These are phyloP conservation scores for Phylloscopus collybita DNA, from an alignment of 2,797 vertebrate genomes.

Conservation along the genomic window DNA sequence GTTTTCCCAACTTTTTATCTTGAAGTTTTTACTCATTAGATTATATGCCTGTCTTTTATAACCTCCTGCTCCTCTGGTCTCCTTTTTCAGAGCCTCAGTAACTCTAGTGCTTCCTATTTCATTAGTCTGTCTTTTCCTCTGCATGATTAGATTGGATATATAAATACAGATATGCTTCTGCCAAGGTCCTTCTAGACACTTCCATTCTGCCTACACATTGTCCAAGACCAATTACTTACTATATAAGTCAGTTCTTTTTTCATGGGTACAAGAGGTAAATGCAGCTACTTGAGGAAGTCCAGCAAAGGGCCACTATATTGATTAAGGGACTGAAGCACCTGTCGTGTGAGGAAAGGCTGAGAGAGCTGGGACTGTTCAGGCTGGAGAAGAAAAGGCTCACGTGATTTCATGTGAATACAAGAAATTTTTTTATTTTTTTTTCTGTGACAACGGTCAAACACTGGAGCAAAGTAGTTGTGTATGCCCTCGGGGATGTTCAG, in stretches of 20 bases:
- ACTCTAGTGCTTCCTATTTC: background rate
- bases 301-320: background rate
- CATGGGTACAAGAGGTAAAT: background rate
- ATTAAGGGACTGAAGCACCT: background rate
- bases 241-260: background rate
- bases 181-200: background rate
- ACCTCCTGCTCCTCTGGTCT: background rate
- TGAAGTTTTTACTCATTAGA: background rate
- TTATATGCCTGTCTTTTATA: background rate
- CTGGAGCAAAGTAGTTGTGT: background rate
- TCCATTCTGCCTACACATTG: background rate
- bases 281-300: background rate
- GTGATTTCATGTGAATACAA: background rate
- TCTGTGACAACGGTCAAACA: background rate
- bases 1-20: accelerated
- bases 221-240: background rate
- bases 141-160: background rate
- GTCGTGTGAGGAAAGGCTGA: background rate
- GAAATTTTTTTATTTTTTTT: background rate
- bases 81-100: background rate
- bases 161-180: background rate
- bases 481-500: background rate
- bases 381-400: background rate
- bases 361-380: background rate
- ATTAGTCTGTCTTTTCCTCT: background rate